Conservation (phyloP, 2,113 vertebrate genomes). For the Burhinus bistriatus region DNA sequence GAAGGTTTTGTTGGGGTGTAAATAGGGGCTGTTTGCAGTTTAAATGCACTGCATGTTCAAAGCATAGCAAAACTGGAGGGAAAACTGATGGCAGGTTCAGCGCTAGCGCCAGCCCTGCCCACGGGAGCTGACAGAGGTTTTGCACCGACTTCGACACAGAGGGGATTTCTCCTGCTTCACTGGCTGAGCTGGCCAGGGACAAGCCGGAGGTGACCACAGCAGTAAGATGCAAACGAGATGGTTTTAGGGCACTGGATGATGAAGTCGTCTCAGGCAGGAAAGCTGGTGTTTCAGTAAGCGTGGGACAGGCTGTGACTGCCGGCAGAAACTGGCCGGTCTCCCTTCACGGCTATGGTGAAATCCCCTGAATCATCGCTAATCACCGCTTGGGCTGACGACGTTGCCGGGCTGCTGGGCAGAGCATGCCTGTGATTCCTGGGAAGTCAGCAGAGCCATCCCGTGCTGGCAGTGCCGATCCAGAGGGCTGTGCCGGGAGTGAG, state of each 20-base stretch:
- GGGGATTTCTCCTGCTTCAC: neutral
- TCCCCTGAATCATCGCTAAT: neutral
- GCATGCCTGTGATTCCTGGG: rapidly evolving
- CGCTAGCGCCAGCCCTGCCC: neutral
- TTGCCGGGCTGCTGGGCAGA: neutral
- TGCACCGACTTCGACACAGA: rapidly evolving
- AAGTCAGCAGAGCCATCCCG: rapidly evolving
- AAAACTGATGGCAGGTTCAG: rapidly evolving
- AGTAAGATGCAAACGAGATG: neutral
- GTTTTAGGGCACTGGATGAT: neutral
- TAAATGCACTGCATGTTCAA: neutral
- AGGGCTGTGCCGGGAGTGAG: rapidly evolving
- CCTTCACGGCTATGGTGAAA: neutral
- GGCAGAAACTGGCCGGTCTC: neutral
- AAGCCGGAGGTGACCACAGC: neutral
- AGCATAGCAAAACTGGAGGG: rapidly evolving
- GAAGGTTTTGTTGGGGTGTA: neutral
- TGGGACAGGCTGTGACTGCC: neutral
- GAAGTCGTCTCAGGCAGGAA: neutral
- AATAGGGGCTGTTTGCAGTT: neutral
- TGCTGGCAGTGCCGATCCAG: rapidly evolving
- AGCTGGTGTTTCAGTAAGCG: neutral
- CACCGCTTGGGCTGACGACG: rapidly evolving
- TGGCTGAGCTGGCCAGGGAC: neutral
- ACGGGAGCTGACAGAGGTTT: neutral